Evolutionary conservation across 2,113 vertebrate genomes (phyloP).

Genomic region (Puntigrus tetrazona): DNA sequence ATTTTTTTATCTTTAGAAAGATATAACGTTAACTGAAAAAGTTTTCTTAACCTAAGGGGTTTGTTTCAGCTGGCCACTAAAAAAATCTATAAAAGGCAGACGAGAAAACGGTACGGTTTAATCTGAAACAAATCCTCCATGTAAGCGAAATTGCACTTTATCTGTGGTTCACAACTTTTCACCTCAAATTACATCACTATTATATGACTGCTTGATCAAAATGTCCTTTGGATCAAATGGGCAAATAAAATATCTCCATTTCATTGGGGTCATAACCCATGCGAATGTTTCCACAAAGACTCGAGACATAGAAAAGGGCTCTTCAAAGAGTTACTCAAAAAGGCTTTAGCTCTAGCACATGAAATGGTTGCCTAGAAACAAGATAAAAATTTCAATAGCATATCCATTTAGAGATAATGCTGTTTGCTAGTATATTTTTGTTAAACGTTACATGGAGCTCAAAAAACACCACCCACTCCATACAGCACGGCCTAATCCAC

Average conservation of each 20-base stretch:
- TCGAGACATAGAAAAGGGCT: slow-evolving; percentile 8
- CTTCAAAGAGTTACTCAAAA: slow-evolving; percentile 19
- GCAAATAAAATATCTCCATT: not conserved
- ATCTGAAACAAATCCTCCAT: not conserved
- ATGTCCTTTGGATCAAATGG: not conserved
- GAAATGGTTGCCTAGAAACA: slow-evolving; percentile 47
- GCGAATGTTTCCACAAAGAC: slow-evolving; percentile 21
- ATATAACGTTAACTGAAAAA: too few relatives aligned
- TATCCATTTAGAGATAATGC: slow-evolving; percentile 8
- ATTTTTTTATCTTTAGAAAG: too few relatives aligned
- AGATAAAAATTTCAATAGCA: slow-evolving; percentile 20
- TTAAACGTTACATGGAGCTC: not conserved
- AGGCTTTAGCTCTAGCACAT: slow-evolving; percentile 15
- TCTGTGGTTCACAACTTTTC: not conserved
- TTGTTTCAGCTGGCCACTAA: not conserved
- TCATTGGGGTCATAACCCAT: not conserved
- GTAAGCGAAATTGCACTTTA: not conserved
- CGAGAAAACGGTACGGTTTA: not conserved
- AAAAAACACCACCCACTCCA: not conserved
- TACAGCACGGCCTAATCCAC: not conserved
- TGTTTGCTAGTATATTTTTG: not conserved
- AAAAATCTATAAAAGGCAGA: not conserved
- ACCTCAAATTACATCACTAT: not conserved
- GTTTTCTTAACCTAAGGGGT: not conserved
- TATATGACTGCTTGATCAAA: slow-evolving; percentile 3